A percentile compares a stretch with the other conserved stretches of the same genome.
Evolutionary conservation across 1,140 invertebrate genomes (phyloP).

Genomic region (Xylocopa sonorina): DNA sequence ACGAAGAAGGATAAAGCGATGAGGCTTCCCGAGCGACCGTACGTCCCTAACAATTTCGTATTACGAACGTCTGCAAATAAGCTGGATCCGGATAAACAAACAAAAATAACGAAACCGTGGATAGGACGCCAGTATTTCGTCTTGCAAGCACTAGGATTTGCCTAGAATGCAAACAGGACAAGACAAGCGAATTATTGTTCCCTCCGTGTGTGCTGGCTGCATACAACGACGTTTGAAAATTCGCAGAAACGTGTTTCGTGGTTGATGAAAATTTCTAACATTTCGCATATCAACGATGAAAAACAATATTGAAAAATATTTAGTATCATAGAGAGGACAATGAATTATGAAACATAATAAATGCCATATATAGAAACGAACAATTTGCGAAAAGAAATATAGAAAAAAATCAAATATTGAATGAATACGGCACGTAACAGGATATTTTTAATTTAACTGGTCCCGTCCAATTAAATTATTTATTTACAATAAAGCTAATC

Average conservation of each 20-base stretch:
- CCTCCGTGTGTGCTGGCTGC: not conserved
- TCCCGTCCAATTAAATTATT: no score
- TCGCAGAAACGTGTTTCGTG: not conserved
- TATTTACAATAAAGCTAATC: no score
- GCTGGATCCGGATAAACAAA: slow-evolving; percentile 12
- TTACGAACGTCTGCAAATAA: not conserved
- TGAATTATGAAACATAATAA: not conserved
- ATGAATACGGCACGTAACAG: no score
- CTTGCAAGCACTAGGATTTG: not conserved
- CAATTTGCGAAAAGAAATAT: not conserved
- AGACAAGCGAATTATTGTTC: not conserved
- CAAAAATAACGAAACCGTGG: not conserved
- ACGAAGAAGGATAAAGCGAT: not conserved
- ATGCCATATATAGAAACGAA: not conserved
- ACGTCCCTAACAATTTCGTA: not conserved
- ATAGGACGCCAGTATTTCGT: not conserved
- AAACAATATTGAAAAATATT: slow-evolving; percentile 13
- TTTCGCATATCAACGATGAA: no score
- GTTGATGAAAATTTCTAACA: slow-evolving; percentile 6
- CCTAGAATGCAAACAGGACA: slow-evolving; percentile 15
- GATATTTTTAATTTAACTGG: no score
- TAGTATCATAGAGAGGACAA: not conserved
- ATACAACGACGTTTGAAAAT: no score
- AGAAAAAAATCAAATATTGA: no score
- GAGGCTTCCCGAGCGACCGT: not conserved